Evolutionary conservation across 2,113 vertebrate genomes (phyloP), one percentile per base, ranked within the genome.

Genomic region (Eulemur rufifrons): DNA sequence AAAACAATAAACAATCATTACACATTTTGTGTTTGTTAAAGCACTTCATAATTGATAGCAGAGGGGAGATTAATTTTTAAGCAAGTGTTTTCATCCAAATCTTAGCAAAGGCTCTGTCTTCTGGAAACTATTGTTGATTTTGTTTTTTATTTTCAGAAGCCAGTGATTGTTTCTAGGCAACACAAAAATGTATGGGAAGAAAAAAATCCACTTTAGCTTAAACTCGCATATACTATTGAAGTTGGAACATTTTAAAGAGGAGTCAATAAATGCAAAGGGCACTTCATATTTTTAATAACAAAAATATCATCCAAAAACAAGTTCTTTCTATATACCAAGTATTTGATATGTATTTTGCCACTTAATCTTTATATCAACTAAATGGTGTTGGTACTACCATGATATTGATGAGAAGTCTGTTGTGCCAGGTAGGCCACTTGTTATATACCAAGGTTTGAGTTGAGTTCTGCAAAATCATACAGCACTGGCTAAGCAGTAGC

Each of bases 31-130:
- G 73, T 96, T 89, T 93, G 37, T 63, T 96, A 95, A 86, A 96
- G 76, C 37, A 23, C 50, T 95, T 95, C 85, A 86, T 96, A 92
- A 95, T 87, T 95, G 71, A 92, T 88, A 95, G 68, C 11, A 78
- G 66, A 73, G 47, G 89, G 81, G 59, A 37, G 74, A 97, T 92
- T 94, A 95, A 95, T 95, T 96, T 93, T 96, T 95, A 95, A 94
- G 45, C 27, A 83, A 92, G 17, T 91, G 56, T 89, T 91, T 86
- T 94, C 45, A 95, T 66, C 39, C 20, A 92, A 92, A 52, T 74
- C 5, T 95, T 95, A 96, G 42, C 34, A 80, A 89, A 95, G 18
- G 68, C 25, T 80, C 15, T 95, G 34, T 45, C 93, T 18, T 84
- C 68, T 77, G 81, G 59, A 95, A 84, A 83, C 17, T 23, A 78